Percentiles rank a stretch among this genome's conserved stretches.
Evolutionary conservation across 2,797 vertebrate species (phyloP).

Genomic region (Squalus acanthias): DNA sequence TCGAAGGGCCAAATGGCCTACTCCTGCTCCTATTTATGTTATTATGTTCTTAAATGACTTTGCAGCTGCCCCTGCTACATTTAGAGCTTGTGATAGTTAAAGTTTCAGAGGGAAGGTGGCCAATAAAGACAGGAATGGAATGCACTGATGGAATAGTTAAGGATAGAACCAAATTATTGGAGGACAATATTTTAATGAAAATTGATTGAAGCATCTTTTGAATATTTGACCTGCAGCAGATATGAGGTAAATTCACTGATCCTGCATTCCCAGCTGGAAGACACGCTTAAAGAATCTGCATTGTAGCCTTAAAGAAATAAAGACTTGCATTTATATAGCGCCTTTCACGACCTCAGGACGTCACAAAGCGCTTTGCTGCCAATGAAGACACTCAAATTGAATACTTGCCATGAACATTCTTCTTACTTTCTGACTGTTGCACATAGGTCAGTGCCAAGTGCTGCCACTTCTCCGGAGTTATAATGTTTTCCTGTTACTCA

Average conservation of each 20-base stretch:
- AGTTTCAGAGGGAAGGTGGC: background rate
- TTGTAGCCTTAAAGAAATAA: background rate
- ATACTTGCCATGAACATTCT: slow-evolving; percentile 75
- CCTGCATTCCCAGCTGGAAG: background rate
- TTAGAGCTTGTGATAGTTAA: background rate
- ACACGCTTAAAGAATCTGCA: background rate
- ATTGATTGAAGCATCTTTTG: background rate
- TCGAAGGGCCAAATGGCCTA: too few species aligned
- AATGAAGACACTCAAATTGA: slow-evolving; percentile 73
- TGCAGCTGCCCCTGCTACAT: background rate
- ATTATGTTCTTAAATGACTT: background rate
- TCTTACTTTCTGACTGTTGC: slow-evolving; percentile 86
- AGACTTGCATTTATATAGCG: background rate
- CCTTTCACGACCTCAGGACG: background rate
- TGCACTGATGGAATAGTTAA: background rate
- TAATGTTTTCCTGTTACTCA: slow-evolving; percentile 71
- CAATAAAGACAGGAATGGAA: background rate
- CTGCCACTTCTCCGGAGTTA: slow-evolving; percentile 75
- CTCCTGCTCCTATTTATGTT: too few species aligned
- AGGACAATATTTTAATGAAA: background rate
- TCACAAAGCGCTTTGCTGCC: background rate
- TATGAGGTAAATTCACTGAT: background rate
- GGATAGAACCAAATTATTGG: background rate
- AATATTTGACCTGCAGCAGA: background rate
- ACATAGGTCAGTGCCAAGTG: slow-evolving; percentile 83